phyloP scores from a whole-genome alignment of 1,140 invertebrate genomes.

The Penaeus chinensis region DNA sequence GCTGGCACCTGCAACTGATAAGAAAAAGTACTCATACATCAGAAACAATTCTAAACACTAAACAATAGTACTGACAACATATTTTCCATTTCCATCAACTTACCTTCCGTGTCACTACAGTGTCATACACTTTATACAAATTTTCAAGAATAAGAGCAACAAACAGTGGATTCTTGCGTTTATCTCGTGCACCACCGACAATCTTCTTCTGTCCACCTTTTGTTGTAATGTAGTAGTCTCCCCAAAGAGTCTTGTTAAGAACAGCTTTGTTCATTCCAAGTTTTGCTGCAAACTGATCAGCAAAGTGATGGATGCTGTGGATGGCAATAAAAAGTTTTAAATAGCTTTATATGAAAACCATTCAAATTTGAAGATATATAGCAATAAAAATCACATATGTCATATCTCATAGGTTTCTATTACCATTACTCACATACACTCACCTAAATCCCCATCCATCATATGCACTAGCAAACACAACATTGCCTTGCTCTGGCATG shows the following conservation, averaged over 20 bases:
- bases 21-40: too few relatives aligned
- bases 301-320: conserved; percentile 82
- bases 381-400: conserved; percentile 8
- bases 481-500: conserved; percentile 92
- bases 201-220: conserved; percentile 84
- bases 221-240: conserved; percentile 91
- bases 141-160: conserved; percentile 96
- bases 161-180: conserved; percentile 95
- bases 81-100: conserved; percentile 35
- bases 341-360: background rate
- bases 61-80: too few relatives aligned
- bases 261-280: conserved; percentile 75
- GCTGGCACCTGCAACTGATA: too few relatives aligned
- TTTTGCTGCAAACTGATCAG: conserved; percentile 85
- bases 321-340: background rate
- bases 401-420: too few relatives aligned
- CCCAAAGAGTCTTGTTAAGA: conserved; percentile 88
- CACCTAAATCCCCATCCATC: conserved; percentile 96
- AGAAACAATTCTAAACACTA: too few relatives aligned
- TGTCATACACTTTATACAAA: conserved; percentile 76
- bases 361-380: background rate
- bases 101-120: conserved; percentile 69
- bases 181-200: conserved; percentile 90
- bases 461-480: conserved; percentile 94
- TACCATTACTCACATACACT: conserved; percentile 36